Evolutionary conservation across 2,113 vertebrate species (phyloP), one percentile per base, ranked within the genome.

Genomic region (Harpagus bidentatus): DNA sequence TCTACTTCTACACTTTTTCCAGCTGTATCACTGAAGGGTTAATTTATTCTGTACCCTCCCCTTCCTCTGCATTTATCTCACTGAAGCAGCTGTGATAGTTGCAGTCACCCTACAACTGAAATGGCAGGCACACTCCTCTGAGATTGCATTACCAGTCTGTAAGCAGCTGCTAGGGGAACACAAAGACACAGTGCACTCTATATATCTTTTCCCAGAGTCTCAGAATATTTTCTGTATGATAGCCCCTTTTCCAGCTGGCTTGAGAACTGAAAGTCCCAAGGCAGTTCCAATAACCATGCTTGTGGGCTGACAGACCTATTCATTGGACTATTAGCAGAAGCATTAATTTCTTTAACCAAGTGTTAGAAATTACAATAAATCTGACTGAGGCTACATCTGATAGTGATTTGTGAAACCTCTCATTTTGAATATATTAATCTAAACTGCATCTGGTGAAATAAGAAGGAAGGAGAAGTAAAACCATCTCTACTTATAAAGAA

Each of bases 101-200:
- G 72, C 50, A 74, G 69, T 77, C 88, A 87, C 91, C 88, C 95
- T 71, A 61, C 74, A 77, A 94, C 82, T 71, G 82, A 85, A 93
- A 94, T 74, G 90, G 92, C 93, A 97, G 40, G 10, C 77, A 79
- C 43, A 40, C 29, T 91, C 94, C 95, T 94, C 56, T 2, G 94
- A 97, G 95, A 93, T 42, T 65, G 52, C 25, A 25, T 92, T 66
- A 78, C 86, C 21, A 34, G 79, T 94, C 91, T 70, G 80, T 17
- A 65, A 95, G 93, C 93, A 95, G 93, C 94, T 97, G 94, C 88
- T 88, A 31, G 61, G 93, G 94, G 82, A 95, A 22, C 76, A 62
- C 69, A 89, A 19, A 90, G 72, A 87, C 82, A 59, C 85, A 67
- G 31, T 42, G 48, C 76, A 90, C 87, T 92, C 56, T 42, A 55